phyloP scores from a whole-genome alignment of 2,888 invertebrate species.

The Thereva nobilitata region DNA sequence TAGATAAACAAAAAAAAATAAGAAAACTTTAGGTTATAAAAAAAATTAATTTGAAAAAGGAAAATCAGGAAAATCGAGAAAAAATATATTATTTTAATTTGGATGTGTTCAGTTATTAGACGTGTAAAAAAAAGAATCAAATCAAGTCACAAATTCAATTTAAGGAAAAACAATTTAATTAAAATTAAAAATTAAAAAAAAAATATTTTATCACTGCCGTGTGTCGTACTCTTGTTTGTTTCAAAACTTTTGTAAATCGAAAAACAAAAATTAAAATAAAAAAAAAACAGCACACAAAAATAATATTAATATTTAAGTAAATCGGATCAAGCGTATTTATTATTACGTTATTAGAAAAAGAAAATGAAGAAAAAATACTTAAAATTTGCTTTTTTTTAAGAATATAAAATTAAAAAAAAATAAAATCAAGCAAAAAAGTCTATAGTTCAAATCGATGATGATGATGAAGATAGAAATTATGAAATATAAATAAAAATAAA shows the following conservation, averaged over 20 bases:
- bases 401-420: too few species aligned
- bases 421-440: not conserved
- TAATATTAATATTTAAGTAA: not conserved
- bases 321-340: not conserved
- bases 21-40: not conserved
- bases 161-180: too few species aligned
- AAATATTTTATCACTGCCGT: constrained; percentile 19
- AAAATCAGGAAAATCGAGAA: not conserved
- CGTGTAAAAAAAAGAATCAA: too few species aligned
- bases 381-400: too few species aligned
- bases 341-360: not conserved
- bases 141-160: too few species aligned
- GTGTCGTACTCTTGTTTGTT: constrained; percentile 15
- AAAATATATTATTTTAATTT: constrained; percentile 5
- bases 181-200: too few species aligned
- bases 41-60: constrained; percentile 23
- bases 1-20: constrained; percentile 16
- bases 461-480: not conserved
- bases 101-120: not conserved
- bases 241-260: constrained; percentile 16
- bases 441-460: constrained; percentile 25
- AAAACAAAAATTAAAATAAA: not conserved
- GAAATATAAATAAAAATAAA: too few species aligned
- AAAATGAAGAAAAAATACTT: too few species aligned
- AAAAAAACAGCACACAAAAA: not conserved